These are phyloP conservation scores for Arizona elegans DNA, from an alignment of 2,113 vertebrate genomes.

Conservation along the genomic window DNA sequence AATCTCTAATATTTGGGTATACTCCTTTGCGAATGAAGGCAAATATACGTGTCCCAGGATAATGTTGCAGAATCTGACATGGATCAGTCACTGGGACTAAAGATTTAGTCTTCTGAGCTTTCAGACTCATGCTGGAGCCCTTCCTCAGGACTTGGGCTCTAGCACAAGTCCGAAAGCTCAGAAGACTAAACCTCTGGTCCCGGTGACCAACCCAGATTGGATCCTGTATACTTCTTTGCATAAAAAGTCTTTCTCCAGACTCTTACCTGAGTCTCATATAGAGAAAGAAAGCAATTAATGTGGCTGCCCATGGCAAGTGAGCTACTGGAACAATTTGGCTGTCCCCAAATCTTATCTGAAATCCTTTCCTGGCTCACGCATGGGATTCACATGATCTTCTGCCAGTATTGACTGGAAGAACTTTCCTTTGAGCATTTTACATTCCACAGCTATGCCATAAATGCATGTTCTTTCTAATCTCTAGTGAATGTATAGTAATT, in stretches of 20 bases:
- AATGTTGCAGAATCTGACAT: not conserved
- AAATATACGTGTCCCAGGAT: not conserved
- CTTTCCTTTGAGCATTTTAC: constrained; percentile 34
- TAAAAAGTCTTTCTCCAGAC: not conserved
- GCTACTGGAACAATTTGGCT: constrained; percentile 38
- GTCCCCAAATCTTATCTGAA: constrained; percentile 41
- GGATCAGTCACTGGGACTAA: not conserved
- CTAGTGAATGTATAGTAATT: constrained; percentile 45
- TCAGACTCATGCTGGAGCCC: not conserved
- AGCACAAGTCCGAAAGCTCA: not conserved
- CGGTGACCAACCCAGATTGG: not conserved
- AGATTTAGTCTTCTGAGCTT: not conserved
- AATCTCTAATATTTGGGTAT: not conserved
- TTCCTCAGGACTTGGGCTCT: not conserved
- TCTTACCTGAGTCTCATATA: not conserved
- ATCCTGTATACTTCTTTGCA: not conserved
- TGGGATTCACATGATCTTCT: constrained; percentile 41
- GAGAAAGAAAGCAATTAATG: constrained; percentile 42
- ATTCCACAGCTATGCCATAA: constrained; percentile 44
- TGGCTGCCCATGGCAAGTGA: constrained; percentile 29
- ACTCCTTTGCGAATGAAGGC: not conserved
- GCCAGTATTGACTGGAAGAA: constrained; percentile 28
- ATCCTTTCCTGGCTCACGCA: constrained; percentile 43
- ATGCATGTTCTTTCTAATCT: constrained; percentile 42
- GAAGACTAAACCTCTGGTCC: not conserved